phyloP scores from a whole-genome alignment of 2,888 invertebrate species.

The Orchesella flavescens region DNA sequence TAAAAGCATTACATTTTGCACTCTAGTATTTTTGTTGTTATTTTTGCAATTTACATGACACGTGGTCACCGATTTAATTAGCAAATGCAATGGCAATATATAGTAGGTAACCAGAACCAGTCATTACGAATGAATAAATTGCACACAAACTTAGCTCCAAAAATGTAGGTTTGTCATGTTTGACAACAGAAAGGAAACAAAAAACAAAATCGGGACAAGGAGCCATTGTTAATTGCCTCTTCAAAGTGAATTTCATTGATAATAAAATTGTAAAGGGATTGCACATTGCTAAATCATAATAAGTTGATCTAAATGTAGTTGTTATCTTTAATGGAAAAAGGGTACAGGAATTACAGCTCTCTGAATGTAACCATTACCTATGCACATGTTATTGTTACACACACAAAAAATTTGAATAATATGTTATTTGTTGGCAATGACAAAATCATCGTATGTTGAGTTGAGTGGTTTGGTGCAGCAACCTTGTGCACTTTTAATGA shows the following conservation, averaged over 20 bases:
- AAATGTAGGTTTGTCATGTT: background rate
- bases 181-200: background rate
- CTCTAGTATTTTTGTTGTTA: background rate
- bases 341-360: background rate
- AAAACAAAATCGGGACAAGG: slow-evolving; percentile 34
- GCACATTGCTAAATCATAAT: no score
- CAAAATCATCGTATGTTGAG: slow-evolving; percentile 10
- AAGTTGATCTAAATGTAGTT: background rate
- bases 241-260: background rate
- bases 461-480: background rate
- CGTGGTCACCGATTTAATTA: slow-evolving; percentile 42
- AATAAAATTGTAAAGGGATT: no score
- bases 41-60: background rate
- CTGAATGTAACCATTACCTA: no score
- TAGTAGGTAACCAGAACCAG: no score
- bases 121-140: background rate
- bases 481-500: slow-evolving; percentile 12
- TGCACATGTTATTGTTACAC: no score
- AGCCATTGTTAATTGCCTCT: slow-evolving; percentile 26
- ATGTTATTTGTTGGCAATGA: background rate
- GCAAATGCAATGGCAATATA: no score
- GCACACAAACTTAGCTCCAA: background rate
- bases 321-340: background rate
- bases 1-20: background rate
- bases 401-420: background rate